Evolutionary conservation across 2,113 vertebrate genomes (phyloP).

Genomic region (Planiliza haematocheilus): DNA sequence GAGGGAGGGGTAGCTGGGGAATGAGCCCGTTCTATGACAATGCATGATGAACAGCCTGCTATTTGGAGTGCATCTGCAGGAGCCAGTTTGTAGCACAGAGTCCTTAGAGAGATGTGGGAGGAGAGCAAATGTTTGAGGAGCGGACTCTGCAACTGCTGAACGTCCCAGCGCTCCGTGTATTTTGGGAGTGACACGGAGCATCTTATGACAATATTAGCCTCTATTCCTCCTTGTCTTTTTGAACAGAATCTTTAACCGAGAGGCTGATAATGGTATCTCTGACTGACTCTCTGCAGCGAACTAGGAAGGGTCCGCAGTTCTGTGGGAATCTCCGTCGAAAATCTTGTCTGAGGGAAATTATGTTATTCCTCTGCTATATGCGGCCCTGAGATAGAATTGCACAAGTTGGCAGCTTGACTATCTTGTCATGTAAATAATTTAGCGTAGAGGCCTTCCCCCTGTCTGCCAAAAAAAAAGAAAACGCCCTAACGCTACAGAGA

Average conservation of each 20-base stretch:
- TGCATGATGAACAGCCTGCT: slow-evolving; percentile 81
- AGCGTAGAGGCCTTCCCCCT: slow-evolving; percentile 32
- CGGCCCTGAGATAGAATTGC: slow-evolving; percentile 56
- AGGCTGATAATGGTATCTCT: slow-evolving; percentile 67
- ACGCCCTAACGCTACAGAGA: neutral
- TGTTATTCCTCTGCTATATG: slow-evolving; percentile 59
- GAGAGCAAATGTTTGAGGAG: slow-evolving; percentile 80
- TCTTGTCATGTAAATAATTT: slow-evolving; percentile 73
- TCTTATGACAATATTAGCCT: slow-evolving; percentile 78
- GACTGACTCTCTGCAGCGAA: slow-evolving; percentile 59
- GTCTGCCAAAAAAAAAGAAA: slow-evolving; percentile 17
- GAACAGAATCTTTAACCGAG: slow-evolving; percentile 69
- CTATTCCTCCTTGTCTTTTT: slow-evolving; percentile 62
- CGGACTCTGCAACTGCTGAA: slow-evolving; percentile 63
- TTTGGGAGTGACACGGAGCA: slow-evolving; percentile 71
- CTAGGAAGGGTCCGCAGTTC: slow-evolving; percentile 60
- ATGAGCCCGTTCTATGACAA: slow-evolving; percentile 71
- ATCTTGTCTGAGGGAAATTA: slow-evolving; percentile 72
- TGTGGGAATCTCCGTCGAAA: slow-evolving; percentile 58
- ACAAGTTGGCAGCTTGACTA: slow-evolving; percentile 66
- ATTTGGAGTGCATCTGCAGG: slow-evolving; percentile 76
- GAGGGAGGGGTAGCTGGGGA: slow-evolving; percentile 32
- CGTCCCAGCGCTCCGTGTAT: slow-evolving; percentile 63
- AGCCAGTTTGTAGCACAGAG: slow-evolving; percentile 67
- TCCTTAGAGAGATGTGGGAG: slow-evolving; percentile 74